A percentile compares a stretch with the other conserved stretches of the same genome.
phyloP scores from a whole-genome alignment of 53 echinoderm and acorn worm genomes.

The Echinarachnius parma region DNA sequence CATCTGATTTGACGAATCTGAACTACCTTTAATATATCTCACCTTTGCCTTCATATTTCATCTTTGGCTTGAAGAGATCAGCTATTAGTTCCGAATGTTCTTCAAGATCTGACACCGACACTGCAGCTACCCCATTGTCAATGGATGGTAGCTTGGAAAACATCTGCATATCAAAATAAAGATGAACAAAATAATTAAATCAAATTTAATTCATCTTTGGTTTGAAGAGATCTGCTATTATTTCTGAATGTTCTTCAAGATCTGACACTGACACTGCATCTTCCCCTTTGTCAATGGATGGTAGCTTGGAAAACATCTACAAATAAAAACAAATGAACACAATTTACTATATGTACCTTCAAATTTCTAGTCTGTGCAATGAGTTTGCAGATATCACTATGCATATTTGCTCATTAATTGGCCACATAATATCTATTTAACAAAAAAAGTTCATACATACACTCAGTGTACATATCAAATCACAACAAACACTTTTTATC shows the following conservation, averaged over 20 bases:
- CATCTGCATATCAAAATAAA: neutral
- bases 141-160: neutral
- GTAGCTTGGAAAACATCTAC: conserved; percentile 3
- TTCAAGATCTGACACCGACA: neutral
- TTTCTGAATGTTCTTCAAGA: neutral
- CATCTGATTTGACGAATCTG: too few species aligned
- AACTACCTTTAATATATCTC: too few species aligned
- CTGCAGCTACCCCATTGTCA: neutral
- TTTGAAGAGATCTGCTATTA: conserved; percentile 5
- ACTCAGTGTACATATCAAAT: too few species aligned
- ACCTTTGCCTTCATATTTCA: too few species aligned
- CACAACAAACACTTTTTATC: too few species aligned
- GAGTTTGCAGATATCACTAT: too few species aligned
- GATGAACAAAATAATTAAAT: too few species aligned
- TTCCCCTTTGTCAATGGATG: neutral
- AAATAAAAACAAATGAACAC: neutral
- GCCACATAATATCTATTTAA: too few species aligned
- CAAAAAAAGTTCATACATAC: too few species aligned
- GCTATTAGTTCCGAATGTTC: neutral
- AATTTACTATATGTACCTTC: too few species aligned
- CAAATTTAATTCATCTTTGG: conserved; percentile 44
- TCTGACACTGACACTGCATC: neutral
- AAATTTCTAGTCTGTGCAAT: too few species aligned
- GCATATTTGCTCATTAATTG: too few species aligned
- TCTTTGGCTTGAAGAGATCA: conserved; percentile 21